phyloP scores from a whole-genome alignment of 92 coral and sea anemone species.

The Heliopora coerulea region DNA sequence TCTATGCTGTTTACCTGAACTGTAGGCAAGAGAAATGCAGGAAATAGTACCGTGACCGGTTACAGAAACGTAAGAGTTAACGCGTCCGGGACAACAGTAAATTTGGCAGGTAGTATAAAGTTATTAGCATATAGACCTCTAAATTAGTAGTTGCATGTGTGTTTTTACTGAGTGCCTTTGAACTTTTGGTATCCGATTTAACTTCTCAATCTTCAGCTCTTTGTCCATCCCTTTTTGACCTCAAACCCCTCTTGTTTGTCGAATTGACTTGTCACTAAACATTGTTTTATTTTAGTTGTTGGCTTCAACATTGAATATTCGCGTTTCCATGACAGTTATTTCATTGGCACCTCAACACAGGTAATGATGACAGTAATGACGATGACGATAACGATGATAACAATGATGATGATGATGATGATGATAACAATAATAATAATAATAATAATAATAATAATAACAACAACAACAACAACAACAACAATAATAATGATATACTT shows the following conservation, averaged over 20 bases:
- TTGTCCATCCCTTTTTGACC: no score
- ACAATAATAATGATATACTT: no score
- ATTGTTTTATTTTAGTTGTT: constrained; percentile 27
- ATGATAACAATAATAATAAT: not conserved
- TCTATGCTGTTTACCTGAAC: not conserved
- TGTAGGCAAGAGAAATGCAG: constrained; percentile 7
- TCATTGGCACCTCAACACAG: not conserved
- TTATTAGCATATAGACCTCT: not conserved
- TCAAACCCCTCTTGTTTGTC: no score
- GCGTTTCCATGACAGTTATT: constrained; percentile 12
- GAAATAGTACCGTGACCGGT: constrained; percentile 4
- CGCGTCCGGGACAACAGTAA: constrained; percentile 4
- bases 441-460: no score
- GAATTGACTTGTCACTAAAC: not conserved
- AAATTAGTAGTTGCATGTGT: not conserved
- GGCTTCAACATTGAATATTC: constrained; percentile 17
- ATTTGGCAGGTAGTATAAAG: constrained; percentile 3
- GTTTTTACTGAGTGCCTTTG: not conserved
- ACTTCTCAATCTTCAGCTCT: no score
- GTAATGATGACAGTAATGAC: not conserved
- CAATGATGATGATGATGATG: not conserved
- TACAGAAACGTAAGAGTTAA: constrained; percentile 8
- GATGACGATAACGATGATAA: no score
- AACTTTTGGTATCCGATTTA: no score
- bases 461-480: no score